Evolutionary conservation across 2,888 invertebrate species (phyloP).

Genomic region (Anthrax anthrax): DNA sequence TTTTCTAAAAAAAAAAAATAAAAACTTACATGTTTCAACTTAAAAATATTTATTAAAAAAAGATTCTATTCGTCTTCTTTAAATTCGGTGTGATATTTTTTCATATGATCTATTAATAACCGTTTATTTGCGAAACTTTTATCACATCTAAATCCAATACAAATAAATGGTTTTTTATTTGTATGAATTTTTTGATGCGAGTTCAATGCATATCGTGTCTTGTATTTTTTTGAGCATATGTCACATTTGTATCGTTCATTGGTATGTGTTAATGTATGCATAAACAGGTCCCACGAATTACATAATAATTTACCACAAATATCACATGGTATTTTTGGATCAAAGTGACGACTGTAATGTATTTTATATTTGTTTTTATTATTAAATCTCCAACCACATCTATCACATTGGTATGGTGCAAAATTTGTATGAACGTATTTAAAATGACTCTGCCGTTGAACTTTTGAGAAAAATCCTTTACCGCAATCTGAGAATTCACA

Average conservation of each 20-base stretch:
- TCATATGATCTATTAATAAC: background rate
- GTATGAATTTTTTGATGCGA: slow-evolving; percentile 6
- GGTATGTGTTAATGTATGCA: slow-evolving; percentile 4
- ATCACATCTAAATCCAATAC: background rate
- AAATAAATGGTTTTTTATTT: slow-evolving; percentile 1
- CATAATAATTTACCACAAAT: too few relatives aligned
- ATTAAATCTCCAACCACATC: background rate
- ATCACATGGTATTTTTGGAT: slow-evolving; percentile 1
- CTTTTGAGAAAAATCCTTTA: background rate
- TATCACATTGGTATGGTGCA: background rate
- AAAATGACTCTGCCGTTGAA: background rate
- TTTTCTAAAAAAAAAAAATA: too few relatives aligned
- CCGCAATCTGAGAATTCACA: background rate
- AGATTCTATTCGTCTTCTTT: too few relatives aligned
- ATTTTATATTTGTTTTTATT: background rate
- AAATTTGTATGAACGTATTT: background rate
- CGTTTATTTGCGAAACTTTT: slow-evolving; percentile 2
- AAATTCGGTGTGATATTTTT: background rate
- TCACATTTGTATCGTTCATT: slow-evolving; percentile 1
- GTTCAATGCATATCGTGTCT: background rate
- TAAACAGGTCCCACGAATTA: background rate
- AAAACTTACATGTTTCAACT: too few relatives aligned
- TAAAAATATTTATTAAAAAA: too few relatives aligned
- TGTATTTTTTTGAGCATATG: slow-evolving; percentile 3
- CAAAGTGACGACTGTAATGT: slow-evolving; percentile 1